Conservation (phyloP, 2,113 vertebrate species). For the Odocoileus hemionus region DNA sequence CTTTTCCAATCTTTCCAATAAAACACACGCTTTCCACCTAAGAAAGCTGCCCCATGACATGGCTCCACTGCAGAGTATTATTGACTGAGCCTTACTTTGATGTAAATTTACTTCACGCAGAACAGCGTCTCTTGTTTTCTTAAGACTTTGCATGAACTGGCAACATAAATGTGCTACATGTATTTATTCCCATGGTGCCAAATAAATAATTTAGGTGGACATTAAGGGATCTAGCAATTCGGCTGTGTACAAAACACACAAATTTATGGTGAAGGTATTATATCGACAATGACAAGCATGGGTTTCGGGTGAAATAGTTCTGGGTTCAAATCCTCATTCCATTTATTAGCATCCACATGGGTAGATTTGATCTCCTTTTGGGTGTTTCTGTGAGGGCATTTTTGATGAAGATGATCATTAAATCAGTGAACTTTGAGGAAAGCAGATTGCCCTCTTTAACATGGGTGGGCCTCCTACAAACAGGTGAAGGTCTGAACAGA, state of each 20-base stretch:
- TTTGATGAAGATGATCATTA: not conserved
- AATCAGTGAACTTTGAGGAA: accelerated
- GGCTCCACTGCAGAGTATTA: not conserved
- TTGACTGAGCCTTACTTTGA: slow-evolving; percentile 40
- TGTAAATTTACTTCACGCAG: not conserved
- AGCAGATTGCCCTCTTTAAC: not conserved
- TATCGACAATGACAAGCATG: not conserved
- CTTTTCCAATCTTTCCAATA: not conserved
- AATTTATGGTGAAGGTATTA: accelerated
- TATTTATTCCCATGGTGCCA: not conserved
- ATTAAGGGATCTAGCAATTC: not conserved
- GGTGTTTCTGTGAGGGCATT: not conserved
- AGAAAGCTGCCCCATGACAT: not conserved
- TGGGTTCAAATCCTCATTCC: not conserved
- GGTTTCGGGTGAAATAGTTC: not conserved
- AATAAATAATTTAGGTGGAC: not conserved
- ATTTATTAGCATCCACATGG: no score
- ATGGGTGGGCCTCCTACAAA: accelerated
- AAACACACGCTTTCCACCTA: not conserved
- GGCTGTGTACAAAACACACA: accelerated
- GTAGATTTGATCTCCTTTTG: not conserved
- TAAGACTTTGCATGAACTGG: slow-evolving; percentile 30
- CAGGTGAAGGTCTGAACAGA: accelerated
- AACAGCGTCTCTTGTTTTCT: not conserved
- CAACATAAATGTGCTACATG: not conserved